Conservation (phyloP, 2,797 vertebrate species). For the Oreonectes daqikongensis region DNA sequence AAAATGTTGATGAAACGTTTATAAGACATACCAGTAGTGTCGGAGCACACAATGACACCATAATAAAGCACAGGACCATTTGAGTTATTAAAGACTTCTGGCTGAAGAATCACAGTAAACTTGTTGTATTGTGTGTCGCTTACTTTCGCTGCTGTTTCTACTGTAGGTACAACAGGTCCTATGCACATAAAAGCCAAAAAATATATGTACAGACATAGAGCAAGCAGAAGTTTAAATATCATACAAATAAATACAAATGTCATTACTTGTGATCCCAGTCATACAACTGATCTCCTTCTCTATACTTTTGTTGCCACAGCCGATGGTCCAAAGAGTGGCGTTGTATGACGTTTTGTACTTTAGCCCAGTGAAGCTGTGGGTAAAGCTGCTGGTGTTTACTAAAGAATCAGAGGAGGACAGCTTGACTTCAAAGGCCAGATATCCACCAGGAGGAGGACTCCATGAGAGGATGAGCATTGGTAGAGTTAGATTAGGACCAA, state of each 20-base stretch:
- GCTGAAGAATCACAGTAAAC: constrained; percentile 61
- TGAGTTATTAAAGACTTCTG: constrained; percentile 42
- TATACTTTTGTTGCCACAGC: constrained; percentile 67
- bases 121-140: fast-evolving
- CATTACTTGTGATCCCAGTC: constrained; percentile 75
- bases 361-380: constrained; percentile 53
- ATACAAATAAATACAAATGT: background rate
- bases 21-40: constrained; percentile 47
- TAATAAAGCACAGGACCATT: constrained; percentile 64
- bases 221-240: background rate
- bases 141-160: fast-evolving
- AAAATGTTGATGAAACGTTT: constrained; percentile 8
- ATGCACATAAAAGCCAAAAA: constrained; percentile 4
- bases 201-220: background rate
- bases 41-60: constrained; percentile 66
- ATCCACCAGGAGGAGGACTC: constrained; percentile 13
- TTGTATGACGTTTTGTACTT: constrained; percentile 52
- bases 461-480: constrained; percentile 40
- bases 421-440: constrained; percentile 18
- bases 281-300: fast-evolving
- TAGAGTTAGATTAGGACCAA: constrained; percentile 32
- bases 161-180: constrained; percentile 62
- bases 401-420: background rate
- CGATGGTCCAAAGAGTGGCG: constrained; percentile 59
- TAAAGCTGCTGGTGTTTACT: background rate